Conservation (phyloP, 2,888 invertebrate genomes). For the Apeira syringaria region DNA sequence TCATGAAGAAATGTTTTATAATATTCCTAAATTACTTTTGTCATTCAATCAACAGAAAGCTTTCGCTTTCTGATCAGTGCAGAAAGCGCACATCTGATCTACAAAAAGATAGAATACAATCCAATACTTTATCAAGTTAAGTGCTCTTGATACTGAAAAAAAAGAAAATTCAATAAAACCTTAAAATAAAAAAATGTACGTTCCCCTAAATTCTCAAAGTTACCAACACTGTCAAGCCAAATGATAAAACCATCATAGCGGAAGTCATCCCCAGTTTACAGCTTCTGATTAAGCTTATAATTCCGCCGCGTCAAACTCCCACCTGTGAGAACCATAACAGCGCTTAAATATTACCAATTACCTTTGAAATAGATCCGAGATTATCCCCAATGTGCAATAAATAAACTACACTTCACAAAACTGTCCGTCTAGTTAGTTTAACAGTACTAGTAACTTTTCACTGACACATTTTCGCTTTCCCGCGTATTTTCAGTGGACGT, state of each 20-base stretch:
- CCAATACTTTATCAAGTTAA: too few relatives aligned
- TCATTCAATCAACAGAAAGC: too few relatives aligned
- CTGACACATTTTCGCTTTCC: conserved; percentile 33
- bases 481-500: conserved; percentile 11
- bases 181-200: too few relatives aligned
- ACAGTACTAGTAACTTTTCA: conserved; percentile 13
- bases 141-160: too few relatives aligned
- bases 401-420: conserved; percentile 29
- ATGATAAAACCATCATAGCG: conserved; percentile 7
- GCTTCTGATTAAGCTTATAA: conserved; percentile 24
- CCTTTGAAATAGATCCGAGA: conserved; percentile 41
- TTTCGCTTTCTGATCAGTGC: too few relatives aligned
- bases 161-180: too few relatives aligned
- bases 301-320: conserved; percentile 7
- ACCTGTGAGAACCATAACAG: conserved; percentile 22
- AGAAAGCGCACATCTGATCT: too few relatives aligned
- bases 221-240: not conserved
- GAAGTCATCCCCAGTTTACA: conserved; percentile 23
- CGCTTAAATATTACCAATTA: conserved; percentile 33
- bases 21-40: too few relatives aligned
- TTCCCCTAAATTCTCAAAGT: too few relatives aligned
- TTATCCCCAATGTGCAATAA: conserved; percentile 26
- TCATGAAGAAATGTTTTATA: too few relatives aligned
- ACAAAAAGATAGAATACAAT: too few relatives aligned
- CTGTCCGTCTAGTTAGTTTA: conserved; percentile 8